These are phyloP conservation scores for Halyomorpha halys DNA, from an alignment of 1,140 invertebrate genomes.

Conservation along the genomic window DNA sequence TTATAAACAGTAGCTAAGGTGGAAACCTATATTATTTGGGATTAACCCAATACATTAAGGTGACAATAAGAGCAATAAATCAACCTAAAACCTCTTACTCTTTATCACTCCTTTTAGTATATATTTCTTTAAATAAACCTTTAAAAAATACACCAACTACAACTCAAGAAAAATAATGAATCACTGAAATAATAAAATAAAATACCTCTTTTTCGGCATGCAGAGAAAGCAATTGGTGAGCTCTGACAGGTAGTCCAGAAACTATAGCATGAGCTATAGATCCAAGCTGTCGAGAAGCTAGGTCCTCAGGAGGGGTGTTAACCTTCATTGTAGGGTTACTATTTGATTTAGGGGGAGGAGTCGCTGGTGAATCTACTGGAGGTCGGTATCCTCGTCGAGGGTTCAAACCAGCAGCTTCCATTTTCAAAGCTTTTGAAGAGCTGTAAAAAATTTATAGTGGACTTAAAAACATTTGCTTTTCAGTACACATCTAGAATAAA, in stretches of 20 bases:
- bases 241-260: conserved; percentile 40
- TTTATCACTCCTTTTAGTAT: too few species aligned
- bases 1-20: too few species aligned
- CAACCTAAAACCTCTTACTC: too few species aligned
- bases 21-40: too few species aligned
- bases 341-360: conserved; percentile 3
- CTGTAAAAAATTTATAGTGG: too few species aligned
- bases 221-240: conserved; percentile 42
- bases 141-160: too few species aligned
- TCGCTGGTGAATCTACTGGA: conserved; percentile 1
- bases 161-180: too few species aligned
- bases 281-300: conserved; percentile 34
- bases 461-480: too few species aligned
- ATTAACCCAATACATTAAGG: too few species aligned
- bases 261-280: conserved; percentile 38
- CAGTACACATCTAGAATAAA: too few species aligned
- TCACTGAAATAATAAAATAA: conserved; percentile 9
- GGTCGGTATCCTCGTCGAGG: background rate
- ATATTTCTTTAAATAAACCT: too few species aligned
- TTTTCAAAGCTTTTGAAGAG: conserved; percentile 51
- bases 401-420: conserved; percentile 44
- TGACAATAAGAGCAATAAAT: too few species aligned
- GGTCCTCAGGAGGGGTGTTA: conserved; percentile 13
- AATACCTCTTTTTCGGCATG: conserved; percentile 39
- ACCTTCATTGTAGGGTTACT: background rate